Evolutionary conservation across 2,113 vertebrate species (phyloP).

Genomic region (Alethe castanea): DNA sequence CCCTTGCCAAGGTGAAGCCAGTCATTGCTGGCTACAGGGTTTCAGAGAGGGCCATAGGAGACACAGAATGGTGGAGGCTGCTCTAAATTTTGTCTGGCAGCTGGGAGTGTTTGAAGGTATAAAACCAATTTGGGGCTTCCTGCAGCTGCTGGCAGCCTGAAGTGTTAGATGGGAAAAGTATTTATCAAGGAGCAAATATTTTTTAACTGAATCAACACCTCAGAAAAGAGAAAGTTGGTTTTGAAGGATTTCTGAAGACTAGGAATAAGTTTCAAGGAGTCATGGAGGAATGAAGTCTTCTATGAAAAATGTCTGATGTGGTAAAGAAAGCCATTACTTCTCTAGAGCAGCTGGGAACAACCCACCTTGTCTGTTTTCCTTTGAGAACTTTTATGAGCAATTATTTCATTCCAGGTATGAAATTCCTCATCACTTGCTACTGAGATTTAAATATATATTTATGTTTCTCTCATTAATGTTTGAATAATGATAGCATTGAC

Average conservation of each 20-base stretch:
- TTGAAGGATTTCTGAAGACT: conserved; percentile 3
- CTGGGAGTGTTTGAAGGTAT: not conserved
- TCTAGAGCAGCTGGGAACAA: not conserved
- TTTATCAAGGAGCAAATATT: not conserved
- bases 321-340: not conserved
- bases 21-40: not conserved
- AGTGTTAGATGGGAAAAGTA: not conserved
- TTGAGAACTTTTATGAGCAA: not conserved
- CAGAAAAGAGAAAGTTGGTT: not conserved
- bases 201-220: not conserved
- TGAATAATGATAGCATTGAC: not conserved
- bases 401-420: not conserved
- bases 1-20: not conserved
- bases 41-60: not conserved
- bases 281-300: not conserved
- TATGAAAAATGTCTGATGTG: not conserved
- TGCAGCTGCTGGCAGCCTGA: not conserved
- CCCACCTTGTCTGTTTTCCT: not conserved
- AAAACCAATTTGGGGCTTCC: not conserved
- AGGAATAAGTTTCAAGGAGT: not conserved
- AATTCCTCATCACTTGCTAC: not conserved
- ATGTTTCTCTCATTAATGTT: not conserved
- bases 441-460: not conserved
- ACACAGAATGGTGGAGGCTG: not conserved
- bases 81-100: not conserved